Evolutionary conservation across 2,888 invertebrate species (phyloP), one percentile per base, ranked within the genome.

Genomic region (Ypsolopha scabrella): DNA sequence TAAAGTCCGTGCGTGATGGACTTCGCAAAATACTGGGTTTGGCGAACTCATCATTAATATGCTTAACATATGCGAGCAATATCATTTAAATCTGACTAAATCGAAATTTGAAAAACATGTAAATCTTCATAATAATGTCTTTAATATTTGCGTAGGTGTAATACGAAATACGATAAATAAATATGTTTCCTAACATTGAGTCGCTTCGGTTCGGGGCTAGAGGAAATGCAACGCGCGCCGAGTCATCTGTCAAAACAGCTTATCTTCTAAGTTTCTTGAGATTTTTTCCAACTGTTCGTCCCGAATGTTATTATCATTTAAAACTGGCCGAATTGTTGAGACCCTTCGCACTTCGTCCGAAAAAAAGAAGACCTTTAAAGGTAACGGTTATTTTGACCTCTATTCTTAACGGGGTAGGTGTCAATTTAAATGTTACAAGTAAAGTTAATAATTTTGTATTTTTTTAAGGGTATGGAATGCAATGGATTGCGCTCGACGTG

Each of bases 301-400:
- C 43, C 43, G 34, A 46, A 46, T 4, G 49, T 24, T 46, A 49
- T 49, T 49, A 49, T 41, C 49, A 41, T 49, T 79, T 75, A 72
- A 77, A 68, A 67, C 74, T 72, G 76, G 63, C 68, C 70, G 78
- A 76, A 82, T 79, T 77, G 79, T 70, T 64, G 67, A 58, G 75
- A 72, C 80, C 81, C 80, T 79, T 80, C 71, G 79, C 79, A 80
- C 79, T 79, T 77, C 71, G 67, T 54, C 63, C 56, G 61, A 72
- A 72, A 77, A 67, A 72, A 69, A 65, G 68, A 70, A 61, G 11
- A 36, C 7, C 11, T 43, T 13, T 43, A 4, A 43, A 8, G 14
- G 43, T 43, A 7, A 13, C 6, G 11, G 13, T 6, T 13, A 13
- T 43, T 43, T 43, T 14, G n/a, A 14, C 4, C 24, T 4, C 4